phyloP scores from a whole-genome alignment of 1,140 invertebrate species.

The Sinella curviseta region DNA sequence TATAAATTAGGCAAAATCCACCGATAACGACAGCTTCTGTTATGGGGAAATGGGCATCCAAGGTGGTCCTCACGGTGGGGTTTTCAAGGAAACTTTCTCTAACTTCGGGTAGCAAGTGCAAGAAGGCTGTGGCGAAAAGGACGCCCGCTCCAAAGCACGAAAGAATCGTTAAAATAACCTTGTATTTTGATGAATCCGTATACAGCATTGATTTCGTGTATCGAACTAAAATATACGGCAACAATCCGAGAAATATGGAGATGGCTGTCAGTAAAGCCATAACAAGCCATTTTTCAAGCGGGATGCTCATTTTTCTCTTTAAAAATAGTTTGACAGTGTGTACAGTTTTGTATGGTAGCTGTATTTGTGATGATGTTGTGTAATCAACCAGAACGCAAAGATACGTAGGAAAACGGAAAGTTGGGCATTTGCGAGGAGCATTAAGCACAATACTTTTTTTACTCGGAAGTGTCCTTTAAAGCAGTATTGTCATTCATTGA shows the following conservation, averaged over 20 bases:
- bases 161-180: conserved; percentile 58
- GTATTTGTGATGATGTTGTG: too few relatives aligned
- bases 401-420: too few relatives aligned
- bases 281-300: conserved; percentile 41
- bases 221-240: conserved; percentile 68
- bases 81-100: conserved; percentile 65
- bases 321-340: too few relatives aligned
- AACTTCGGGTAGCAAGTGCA: conserved; percentile 87
- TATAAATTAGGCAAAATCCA: conserved; percentile 82
- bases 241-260: conserved; percentile 67
- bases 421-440: too few relatives aligned
- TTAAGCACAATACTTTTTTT: too few relatives aligned
- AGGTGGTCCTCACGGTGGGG: conserved; percentile 51
- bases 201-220: conserved; percentile 46
- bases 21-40: conserved; percentile 69
- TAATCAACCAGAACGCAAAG: too few relatives aligned
- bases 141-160: conserved; percentile 89
- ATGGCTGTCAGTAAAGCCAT: conserved; percentile 62
- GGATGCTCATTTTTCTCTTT: too few relatives aligned
- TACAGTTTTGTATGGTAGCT: too few relatives aligned
- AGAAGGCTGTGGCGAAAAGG: conserved; percentile 82
- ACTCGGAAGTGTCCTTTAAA: too few relatives aligned
- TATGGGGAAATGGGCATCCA: conserved; percentile 60
- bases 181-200: conserved; percentile 9
- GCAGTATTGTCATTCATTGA: too few relatives aligned